Percentiles rank a stretch among this genome's conserved stretches.
These are phyloP conservation scores for Leptopilina boulardi DNA, from an alignment of 1,140 invertebrate genomes.

Conservation along the genomic window DNA sequence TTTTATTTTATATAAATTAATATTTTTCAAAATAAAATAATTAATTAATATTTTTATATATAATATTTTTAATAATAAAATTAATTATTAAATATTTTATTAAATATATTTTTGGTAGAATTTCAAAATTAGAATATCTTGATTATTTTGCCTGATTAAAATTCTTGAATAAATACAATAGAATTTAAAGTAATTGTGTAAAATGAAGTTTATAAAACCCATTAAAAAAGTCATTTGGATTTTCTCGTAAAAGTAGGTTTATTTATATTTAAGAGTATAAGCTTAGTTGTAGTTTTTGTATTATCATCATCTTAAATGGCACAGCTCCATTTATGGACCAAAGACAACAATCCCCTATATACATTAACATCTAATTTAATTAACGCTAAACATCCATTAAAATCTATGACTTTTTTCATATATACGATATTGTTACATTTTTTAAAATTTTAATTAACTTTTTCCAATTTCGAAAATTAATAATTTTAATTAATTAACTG, in stretches of 20 bases:
- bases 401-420: background rate
- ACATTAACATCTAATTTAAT: conserved; percentile 2
- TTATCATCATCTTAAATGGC: background rate
- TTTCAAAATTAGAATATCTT: background rate
- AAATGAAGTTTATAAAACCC: background rate
- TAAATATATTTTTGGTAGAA: too few species aligned
- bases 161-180: background rate
- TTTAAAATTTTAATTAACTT: too few species aligned
- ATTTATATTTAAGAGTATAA: background rate
- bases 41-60: too few species aligned
- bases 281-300: background rate
- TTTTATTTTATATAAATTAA: too few species aligned
- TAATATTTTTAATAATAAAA: too few species aligned
- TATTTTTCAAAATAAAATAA: too few species aligned
- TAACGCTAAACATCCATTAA: background rate
- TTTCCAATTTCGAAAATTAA: too few species aligned
- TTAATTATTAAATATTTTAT: too few species aligned
- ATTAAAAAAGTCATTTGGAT: conserved; percentile 10
- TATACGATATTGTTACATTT: too few species aligned
- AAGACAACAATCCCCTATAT: background rate
- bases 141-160: background rate
- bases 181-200: conserved; percentile 7
- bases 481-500: too few species aligned
- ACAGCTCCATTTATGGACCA: background rate
- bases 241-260: background rate